Evolutionary conservation across 1,140 invertebrate genomes (phyloP).

Genomic region (Hypothenemus hampei): DNA sequence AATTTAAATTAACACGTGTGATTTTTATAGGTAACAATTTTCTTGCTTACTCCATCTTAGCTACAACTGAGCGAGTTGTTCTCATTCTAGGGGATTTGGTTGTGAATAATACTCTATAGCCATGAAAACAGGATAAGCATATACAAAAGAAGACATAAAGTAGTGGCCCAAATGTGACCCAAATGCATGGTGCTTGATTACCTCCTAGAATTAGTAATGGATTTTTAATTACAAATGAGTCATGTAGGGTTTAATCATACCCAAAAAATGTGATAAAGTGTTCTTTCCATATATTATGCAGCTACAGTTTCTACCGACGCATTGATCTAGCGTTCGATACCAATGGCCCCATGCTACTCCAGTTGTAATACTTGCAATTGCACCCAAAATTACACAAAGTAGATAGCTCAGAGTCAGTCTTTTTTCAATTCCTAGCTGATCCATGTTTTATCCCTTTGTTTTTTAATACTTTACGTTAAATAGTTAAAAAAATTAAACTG

Average conservation of each 20-base stretch:
- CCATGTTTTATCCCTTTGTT: too few relatives aligned
- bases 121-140: constrained; percentile 49
- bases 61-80: constrained; percentile 38
- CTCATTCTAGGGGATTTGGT: constrained; percentile 41
- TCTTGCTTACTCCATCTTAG: constrained; percentile 43
- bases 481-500: too few relatives aligned
- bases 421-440: constrained; percentile 41
- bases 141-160: constrained; percentile 46
- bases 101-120: constrained; percentile 48
- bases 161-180: constrained; percentile 48
- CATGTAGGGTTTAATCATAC: too few relatives aligned
- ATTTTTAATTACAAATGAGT: neutral
- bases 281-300: constrained; percentile 53
- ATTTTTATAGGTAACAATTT: too few relatives aligned
- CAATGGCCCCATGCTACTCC: constrained; percentile 53
- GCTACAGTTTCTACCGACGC: constrained; percentile 50
- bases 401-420: constrained; percentile 45
- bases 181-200: constrained; percentile 49
- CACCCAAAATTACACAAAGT: constrained; percentile 40
- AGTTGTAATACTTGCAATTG: constrained; percentile 45
- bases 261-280: constrained; percentile 47
- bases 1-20: too few relatives aligned
- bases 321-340: constrained; percentile 50
- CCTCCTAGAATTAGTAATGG: constrained; percentile 41
- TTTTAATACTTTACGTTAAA: too few relatives aligned